phyloP scores from a whole-genome alignment of 2,113 vertebrate species.

The Mixornis gularis region DNA sequence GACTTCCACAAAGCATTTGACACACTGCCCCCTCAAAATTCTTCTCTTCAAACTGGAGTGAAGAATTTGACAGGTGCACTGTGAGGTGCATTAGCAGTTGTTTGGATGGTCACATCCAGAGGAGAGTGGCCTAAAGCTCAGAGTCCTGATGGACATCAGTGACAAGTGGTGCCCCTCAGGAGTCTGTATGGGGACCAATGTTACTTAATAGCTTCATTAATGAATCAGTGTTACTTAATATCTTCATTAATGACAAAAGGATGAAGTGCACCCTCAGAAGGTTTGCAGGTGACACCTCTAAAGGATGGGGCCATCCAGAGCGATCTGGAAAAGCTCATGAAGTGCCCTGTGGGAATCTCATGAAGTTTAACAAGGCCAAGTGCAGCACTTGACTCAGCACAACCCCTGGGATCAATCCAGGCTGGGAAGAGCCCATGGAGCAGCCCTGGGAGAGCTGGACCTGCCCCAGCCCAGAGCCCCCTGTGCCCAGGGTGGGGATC shows the following conservation, averaged over 20 bases:
- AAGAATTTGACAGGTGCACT: neutral
- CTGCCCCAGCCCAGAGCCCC: neutral
- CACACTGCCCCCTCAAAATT: neutral
- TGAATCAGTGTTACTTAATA: neutral
- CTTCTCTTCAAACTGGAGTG: neutral
- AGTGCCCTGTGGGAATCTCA: neutral
- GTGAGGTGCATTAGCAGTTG: neutral
- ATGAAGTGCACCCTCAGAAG: neutral
- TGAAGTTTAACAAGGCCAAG: neutral
- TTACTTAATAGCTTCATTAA: neutral
- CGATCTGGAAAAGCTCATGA: too few species aligned
- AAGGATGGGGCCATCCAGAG: fast-evolving
- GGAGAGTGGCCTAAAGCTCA: neutral
- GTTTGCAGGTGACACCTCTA: neutral
- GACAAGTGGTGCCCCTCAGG: neutral
- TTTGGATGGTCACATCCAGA: neutral
- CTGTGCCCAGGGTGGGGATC: fast-evolving
- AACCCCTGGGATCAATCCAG: neutral
- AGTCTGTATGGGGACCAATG: fast-evolving
- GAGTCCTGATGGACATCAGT: neutral
- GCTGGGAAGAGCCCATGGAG: neutral
- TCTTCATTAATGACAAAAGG: neutral
- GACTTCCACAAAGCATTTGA: neutral
- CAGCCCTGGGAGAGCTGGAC: neutral
- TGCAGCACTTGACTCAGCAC: fast-evolving